Percentiles rank a stretch among this genome's conserved stretches.
These are phyloP conservation scores for Morpho deidamia DNA, from an alignment of 2,888 invertebrate genomes.

Conservation along the genomic window DNA sequence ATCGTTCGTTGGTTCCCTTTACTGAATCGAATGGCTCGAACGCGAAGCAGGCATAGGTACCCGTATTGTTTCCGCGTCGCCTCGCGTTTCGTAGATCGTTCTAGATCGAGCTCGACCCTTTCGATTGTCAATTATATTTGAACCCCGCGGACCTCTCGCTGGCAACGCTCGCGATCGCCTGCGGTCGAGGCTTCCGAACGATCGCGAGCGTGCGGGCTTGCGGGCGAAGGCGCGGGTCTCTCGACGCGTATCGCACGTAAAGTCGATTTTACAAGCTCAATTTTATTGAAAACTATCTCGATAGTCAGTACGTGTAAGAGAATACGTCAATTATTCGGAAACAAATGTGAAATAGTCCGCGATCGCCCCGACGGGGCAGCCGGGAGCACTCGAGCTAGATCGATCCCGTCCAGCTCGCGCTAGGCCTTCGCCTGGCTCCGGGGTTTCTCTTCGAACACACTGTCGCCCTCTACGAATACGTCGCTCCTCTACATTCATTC, in stretches of 20 bases:
- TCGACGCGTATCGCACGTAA: slow-evolving; percentile 42
- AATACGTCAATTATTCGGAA: slow-evolving; percentile 67
- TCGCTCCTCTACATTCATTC: slow-evolving; percentile 21
- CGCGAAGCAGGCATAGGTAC: no score
- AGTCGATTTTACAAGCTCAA: slow-evolving; percentile 74
- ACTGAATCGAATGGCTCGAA: no score
- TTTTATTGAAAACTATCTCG: slow-evolving; percentile 58
- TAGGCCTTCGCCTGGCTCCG: not conserved
- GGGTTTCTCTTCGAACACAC: slow-evolving; percentile 2
- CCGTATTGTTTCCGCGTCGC: no score
- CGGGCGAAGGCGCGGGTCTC: slow-evolving; percentile 42
- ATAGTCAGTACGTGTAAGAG: slow-evolving; percentile 67
- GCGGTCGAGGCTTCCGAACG: no score
- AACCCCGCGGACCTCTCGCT: no score
- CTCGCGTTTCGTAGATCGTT: not conserved
- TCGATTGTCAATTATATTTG: not conserved
- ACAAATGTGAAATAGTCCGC: slow-evolving; percentile 11
- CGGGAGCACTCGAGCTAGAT: not conserved
- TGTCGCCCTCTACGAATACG: slow-evolving; percentile 12
- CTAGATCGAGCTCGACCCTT: not conserved
- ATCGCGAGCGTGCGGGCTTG: slow-evolving; percentile 35
- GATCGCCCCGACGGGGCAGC: slow-evolving; percentile 8
- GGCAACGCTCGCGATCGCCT: no score
- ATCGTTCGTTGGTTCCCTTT: no score
- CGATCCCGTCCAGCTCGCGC: no score